Base-by-base conservation (phyloP, 2,888 invertebrate species). In the Nymphalis polychloros region DNA sequence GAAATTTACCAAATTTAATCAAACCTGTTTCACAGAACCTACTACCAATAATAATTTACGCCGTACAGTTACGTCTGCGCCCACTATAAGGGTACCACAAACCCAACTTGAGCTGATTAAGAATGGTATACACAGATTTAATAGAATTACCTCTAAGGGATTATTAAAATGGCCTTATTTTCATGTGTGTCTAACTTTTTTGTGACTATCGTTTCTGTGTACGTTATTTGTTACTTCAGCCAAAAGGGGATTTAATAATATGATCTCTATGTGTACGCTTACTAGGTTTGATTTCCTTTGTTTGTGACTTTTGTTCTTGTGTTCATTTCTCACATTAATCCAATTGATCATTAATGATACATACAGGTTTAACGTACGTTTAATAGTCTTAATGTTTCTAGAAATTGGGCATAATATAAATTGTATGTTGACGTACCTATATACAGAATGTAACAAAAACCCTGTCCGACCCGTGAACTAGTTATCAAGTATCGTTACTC, bases 1-100 rank as follows among this genome's bases (percentile, higher is more conserved):
- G 4, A 41, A 13, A 4, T 41, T 2, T 13, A 41, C 41, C 13
- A 41, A 41, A 4, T 41, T 10, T 41, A 31, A 55, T 55, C 8
- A 17, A 27, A 20, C 52, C 52, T 23, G 16, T 64, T 66, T 89
- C 88, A 64, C 90, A 90, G 90, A 89, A 76, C 73, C 83, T 31
- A 31, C 27, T 0, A 55, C 31, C 85, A 85, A 71, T 74, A 79
- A 59, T 79, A 82, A 83, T 74, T 76, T 81, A 68, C 81, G 83
- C 68, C 79, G 85, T 70, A 80, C 80, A 8, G 79, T 84, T 68
- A 79, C 84, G 1, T 78, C 87, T 64, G 80, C 84, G 19, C 86
- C 89, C 49, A 78, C 76, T 49, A 75, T 87, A 77, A 78, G 81
- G 77, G 76, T 86, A 49, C 74, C 82, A 52, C 76, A 83, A 70